Evolutionary conservation across 2,797 vertebrate genomes (phyloP), one percentile per base, ranked within the genome.

Genomic region (Aldrovandia affinis): DNA sequence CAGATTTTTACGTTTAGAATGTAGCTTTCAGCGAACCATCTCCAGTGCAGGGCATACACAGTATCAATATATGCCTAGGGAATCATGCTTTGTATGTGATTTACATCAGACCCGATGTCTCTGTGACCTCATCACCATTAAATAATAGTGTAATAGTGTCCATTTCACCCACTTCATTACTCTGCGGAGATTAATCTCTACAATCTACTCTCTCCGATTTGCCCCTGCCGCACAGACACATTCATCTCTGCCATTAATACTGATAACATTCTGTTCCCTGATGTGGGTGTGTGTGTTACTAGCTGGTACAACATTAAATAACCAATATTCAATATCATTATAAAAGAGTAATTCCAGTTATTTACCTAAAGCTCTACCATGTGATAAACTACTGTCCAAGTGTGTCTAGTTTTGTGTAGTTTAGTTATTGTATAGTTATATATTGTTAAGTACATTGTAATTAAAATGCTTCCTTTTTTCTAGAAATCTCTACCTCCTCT

Each of bases 161-260:
- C 70, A 75, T 75, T 44, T 75, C 22, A 25, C 39, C 70, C 39
- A 20, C 54, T 8, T 57, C 54, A 75, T 44, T 47, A n/a, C 73
- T 77, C 73, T 77, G 18, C 25, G 42, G 39, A 77, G 22, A 25
- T 77, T 77, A 77, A 70, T n/a, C 73, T 77, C 15, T n/a, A n/a
- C 18, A 77, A 44, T 77, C 73, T 39, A 14, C 22, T 44, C 6
- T 77, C 9, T 22, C 39, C 20, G 20, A 77, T 77, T n/a, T 47
- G 22, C 18, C 42, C 22, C 25, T 44, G 39, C 20, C 39, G 2
- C 42, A 44, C 73, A 47, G 20, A 75, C 39, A 36, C 63, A 9
- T 36, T 10, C 28, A 68, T 10, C 63, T 25, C 10, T 14, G 63
- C 0, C 8, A 3, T 73, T 73, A 73, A 73, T 75, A 18, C 33